Conservation (phyloP, 2,888 invertebrate genomes). For the Tyria jacobaeae region DNA sequence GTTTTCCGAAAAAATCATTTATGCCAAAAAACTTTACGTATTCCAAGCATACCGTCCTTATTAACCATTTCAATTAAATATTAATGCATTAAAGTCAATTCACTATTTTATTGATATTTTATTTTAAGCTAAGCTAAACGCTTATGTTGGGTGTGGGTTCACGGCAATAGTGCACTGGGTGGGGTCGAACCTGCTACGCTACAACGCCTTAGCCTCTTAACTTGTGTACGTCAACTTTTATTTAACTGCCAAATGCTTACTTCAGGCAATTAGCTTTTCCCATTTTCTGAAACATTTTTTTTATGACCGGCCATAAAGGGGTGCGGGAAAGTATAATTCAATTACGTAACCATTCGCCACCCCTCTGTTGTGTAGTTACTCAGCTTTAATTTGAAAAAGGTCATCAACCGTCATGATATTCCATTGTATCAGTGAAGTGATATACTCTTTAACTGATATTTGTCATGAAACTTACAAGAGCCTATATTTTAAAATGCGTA, state of each 20-base stretch:
- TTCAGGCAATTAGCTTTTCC: constrained; percentile 30
- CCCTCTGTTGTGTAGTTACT: constrained; percentile 46
- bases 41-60: too few relatives aligned
- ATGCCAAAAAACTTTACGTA: too few relatives aligned
- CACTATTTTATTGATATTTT: too few relatives aligned
- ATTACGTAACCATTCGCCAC: constrained; percentile 57
- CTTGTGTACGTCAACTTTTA: neutral
- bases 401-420: constrained; percentile 39
- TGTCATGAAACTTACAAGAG: constrained; percentile 39
- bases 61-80: too few relatives aligned
- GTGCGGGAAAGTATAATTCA: constrained; percentile 57
- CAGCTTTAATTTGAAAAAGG: constrained; percentile 43
- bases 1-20: too few relatives aligned
- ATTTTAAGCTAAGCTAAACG: too few relatives aligned
- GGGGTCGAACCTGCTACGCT: too few relatives aligned
- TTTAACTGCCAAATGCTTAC: constrained; percentile 14
- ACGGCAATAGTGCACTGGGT: too few relatives aligned
- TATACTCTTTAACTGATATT: constrained; percentile 38
- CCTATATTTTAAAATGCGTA: constrained; percentile 16
- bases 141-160: too few relatives aligned
- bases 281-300: constrained; percentile 27
- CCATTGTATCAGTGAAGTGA: constrained; percentile 38
- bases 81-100: too few relatives aligned
- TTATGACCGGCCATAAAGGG: constrained; percentile 42
- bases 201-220: too few relatives aligned